Evolutionary conservation across 2,113 vertebrate species (phyloP), one percentile per base, ranked within the genome.

Genomic region (Ploceus nigricollis): DNA sequence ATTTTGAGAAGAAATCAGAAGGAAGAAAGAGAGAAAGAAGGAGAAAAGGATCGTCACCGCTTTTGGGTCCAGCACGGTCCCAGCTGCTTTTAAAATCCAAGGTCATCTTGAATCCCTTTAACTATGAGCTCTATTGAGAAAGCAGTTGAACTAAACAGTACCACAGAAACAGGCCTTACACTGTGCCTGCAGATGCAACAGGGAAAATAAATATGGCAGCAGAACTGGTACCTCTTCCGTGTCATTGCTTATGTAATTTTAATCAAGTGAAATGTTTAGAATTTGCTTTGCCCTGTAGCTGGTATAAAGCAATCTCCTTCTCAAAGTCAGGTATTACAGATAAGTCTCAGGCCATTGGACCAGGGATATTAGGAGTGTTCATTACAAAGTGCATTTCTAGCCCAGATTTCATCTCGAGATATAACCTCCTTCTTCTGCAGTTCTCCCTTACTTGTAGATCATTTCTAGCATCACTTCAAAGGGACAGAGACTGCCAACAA

Each of bases 21-120:
- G 16, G 21, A 30, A 48, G 19, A 73, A 20, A 39, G 17, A 63
- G 12, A n/a, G 18, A 60, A 20, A 30, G 37, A 27, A 70, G 15
- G 39, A 69, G 15, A 39, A 78, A 61, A 69, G 15, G 10, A 61
- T n/a, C 0, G 0, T 47, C 39, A 14, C 13, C 0, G 1, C 13
- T 47, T 54, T 63, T 47, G 19, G 10, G 20, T 42, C 25, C 21
- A 42, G 42, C 28, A 54, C 8, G 7, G 15, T 39, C 23, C n/a
- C 50, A 75, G 24, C 19, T 60, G 37, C 50, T 65, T 65, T 75
- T n/a, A 37, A 86, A 86, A 68, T 37, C 20, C 45, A 77, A 37
- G 31, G 9, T 9, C 31, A 33, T 33, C 39, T 33, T 25, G 33
- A 64, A 60, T 47, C 37, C 57, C 57, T 79, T 69, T 61, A 82